Evolutionary conservation across 2,888 invertebrate species (phyloP).

Genomic region (Hesperia comma): DNA sequence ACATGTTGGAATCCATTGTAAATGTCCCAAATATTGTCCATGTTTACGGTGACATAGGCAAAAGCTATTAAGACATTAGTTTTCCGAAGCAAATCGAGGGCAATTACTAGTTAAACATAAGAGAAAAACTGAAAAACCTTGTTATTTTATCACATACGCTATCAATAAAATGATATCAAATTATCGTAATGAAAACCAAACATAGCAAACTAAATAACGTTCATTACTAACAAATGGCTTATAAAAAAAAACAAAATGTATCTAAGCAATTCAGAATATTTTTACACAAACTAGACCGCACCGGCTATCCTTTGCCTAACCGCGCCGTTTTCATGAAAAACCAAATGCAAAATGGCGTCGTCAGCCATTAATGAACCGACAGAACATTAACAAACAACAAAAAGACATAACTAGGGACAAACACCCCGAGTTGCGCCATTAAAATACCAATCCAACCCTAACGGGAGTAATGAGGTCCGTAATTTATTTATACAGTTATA

Average conservation of each 20-base stretch:
- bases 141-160: too few relatives aligned
- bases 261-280: conserved; percentile 1
- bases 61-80: too few relatives aligned
- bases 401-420: conserved; percentile 51
- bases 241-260: neutral
- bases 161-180: too few relatives aligned
- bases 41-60: too few relatives aligned
- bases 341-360: conserved; percentile 34
- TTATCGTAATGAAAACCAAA: neutral
- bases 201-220: neutral
- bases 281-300: conserved; percentile 13
- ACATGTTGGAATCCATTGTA: too few relatives aligned
- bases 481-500: conserved; percentile 45
- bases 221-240: neutral
- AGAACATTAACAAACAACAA: conserved; percentile 41
- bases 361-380: conserved; percentile 34
- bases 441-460: conserved; percentile 53
- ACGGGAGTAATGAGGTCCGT: conserved; percentile 49
- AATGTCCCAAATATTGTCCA: too few relatives aligned
- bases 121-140: too few relatives aligned
- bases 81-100: too few relatives aligned
- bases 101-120: too few relatives aligned
- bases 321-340: conserved; percentile 20
- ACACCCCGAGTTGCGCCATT: conserved; percentile 50
- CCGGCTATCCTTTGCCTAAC: conserved; percentile 16